phyloP scores from a whole-genome alignment of 2,797 vertebrate genomes.

The Oreonectes daqikongensis region DNA sequence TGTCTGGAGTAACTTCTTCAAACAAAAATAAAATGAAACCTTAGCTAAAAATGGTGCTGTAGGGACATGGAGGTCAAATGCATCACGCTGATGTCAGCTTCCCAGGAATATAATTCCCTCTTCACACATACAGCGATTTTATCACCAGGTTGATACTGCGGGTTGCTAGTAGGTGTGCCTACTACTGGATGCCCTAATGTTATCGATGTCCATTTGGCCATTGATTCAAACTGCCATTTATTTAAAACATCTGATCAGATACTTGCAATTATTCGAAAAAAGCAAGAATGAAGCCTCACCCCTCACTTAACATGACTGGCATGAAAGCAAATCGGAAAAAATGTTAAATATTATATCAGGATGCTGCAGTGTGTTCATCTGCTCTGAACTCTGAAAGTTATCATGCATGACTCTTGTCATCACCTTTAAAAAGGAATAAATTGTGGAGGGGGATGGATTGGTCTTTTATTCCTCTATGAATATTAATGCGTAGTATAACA shows the following conservation, averaged over 20 bases:
- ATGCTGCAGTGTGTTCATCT: conserved; percentile 32
- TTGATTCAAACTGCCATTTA: not conserved
- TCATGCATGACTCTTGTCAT: conserved; percentile 25
- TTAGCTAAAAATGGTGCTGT: not conserved
- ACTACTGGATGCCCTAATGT: not conserved
- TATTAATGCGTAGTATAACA: conserved; percentile 48
- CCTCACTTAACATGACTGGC: no score
- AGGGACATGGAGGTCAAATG: conserved; percentile 11
- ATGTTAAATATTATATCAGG: not conserved
- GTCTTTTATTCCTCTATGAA: conserved; percentile 58
- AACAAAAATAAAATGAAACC: not conserved
- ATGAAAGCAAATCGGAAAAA: no score
- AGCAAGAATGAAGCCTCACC: no score
- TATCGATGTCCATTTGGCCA: not conserved
- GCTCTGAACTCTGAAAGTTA: conserved; percentile 32
- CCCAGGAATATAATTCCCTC: not conserved
- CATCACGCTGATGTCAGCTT: conserved; percentile 27
- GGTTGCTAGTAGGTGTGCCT: not conserved
- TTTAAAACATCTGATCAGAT: no score
- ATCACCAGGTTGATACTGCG: not conserved
- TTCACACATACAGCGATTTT: not conserved
- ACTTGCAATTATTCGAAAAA: no score
- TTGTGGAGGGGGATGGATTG: conserved; percentile 7
- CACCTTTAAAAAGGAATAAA: conserved; percentile 17
- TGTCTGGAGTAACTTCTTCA: conserved; percentile 7